Conservation (phyloP, 1,140 invertebrate species). For the Ephestia elutella region DNA sequence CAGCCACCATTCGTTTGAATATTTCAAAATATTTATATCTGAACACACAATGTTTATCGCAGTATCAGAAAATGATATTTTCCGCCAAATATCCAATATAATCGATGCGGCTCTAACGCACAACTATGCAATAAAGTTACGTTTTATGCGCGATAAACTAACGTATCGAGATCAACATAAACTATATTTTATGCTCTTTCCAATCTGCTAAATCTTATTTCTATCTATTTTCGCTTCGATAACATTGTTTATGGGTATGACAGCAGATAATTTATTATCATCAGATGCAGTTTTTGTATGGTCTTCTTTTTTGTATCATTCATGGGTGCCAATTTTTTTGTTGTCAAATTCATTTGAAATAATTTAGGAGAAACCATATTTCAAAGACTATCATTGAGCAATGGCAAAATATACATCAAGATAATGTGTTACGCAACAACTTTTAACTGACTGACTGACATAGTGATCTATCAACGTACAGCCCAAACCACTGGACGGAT, state of each 20-base stretch:
- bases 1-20: too few species aligned
- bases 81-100: slow-evolving; percentile 19
- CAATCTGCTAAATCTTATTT: slow-evolving; percentile 66
- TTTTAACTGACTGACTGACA: too few species aligned
- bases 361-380: too few species aligned
- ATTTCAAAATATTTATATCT: too few species aligned
- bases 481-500: too few species aligned
- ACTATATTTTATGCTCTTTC: slow-evolving; percentile 65
- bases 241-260: slow-evolving; percentile 34
- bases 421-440: too few species aligned
- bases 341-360: neutral
- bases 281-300: slow-evolving; percentile 2
- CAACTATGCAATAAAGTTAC: slow-evolving; percentile 51
- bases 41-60: neutral
- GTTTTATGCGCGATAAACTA: slow-evolving; percentile 66
- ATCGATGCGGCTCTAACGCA: slow-evolving; percentile 49
- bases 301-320: neutral
- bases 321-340: neutral
- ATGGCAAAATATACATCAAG: too few species aligned
- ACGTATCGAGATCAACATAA: slow-evolving; percentile 64
- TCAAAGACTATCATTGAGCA: too few species aligned
- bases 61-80: neutral
- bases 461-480: too few species aligned
- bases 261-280: slow-evolving; percentile 43
- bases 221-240: slow-evolving; percentile 36